phyloP scores from a whole-genome alignment of 2,888 invertebrate genomes.

The Agrypnus murinus region DNA sequence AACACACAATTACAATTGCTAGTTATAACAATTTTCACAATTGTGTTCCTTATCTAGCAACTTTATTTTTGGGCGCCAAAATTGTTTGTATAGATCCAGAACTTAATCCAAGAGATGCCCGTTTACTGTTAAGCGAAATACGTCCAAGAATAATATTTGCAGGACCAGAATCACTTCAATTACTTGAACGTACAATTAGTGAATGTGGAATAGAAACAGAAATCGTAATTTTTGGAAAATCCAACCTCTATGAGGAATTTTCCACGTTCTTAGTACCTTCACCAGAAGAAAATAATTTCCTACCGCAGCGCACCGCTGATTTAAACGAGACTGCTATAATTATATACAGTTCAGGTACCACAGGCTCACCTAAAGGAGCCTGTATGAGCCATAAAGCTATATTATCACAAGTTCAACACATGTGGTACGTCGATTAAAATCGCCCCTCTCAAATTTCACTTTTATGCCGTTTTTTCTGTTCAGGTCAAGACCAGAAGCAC shows the following conservation, averaged over 20 bases:
- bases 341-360: slow-evolving; percentile 60
- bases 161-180: slow-evolving; percentile 57
- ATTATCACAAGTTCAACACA: not conserved
- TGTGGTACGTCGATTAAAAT: slow-evolving; percentile 12
- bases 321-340: slow-evolving; percentile 51
- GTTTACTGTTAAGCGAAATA: slow-evolving; percentile 63
- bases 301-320: slow-evolving; percentile 40
- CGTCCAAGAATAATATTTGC: slow-evolving; percentile 57
- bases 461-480: too few relatives aligned
- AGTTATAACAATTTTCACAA: slow-evolving; percentile 71
- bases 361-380: slow-evolving; percentile 58
- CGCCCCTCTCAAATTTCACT: too few relatives aligned
- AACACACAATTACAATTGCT: slow-evolving; percentile 72
- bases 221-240: slow-evolving; percentile 36
- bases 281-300: slow-evolving; percentile 49
- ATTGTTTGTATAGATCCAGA: slow-evolving; percentile 61
- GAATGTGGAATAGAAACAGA: not conserved
- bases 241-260: slow-evolving; percentile 44
- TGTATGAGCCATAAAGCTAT: slow-evolving; percentile 53
- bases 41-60: slow-evolving; percentile 68
- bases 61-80: slow-evolving; percentile 58
- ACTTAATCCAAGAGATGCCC: slow-evolving; percentile 60
- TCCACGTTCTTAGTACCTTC: slow-evolving; percentile 9
- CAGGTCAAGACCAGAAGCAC: too few relatives aligned
- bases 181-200: slow-evolving; percentile 18